Evolutionary conservation across 2,113 vertebrate species (phyloP).

Genomic region (Psophia crepitans): DNA sequence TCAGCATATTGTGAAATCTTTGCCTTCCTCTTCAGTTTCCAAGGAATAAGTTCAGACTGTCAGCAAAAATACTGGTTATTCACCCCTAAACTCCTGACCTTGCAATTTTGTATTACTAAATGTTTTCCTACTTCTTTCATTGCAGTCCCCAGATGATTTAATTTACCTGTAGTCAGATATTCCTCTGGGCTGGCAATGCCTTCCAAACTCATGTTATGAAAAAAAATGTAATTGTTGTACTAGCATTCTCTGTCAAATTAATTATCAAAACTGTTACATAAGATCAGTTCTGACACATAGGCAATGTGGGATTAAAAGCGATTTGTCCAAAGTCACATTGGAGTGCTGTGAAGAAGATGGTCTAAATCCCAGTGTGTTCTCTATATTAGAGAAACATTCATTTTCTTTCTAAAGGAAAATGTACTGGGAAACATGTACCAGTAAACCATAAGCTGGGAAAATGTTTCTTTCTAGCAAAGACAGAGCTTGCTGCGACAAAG

Average conservation of each 20-base stretch:
- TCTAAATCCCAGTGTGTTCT: background rate
- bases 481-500: background rate
- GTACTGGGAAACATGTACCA: background rate
- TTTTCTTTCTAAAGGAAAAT: background rate
- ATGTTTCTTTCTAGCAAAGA: background rate
- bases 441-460: background rate
- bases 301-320: background rate
- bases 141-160: background rate
- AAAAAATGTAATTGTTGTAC: background rate
- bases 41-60: background rate
- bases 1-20: background rate
- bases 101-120: background rate
- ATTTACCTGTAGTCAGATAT: background rate
- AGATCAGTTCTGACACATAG: slow-evolving; percentile 31
- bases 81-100: background rate
- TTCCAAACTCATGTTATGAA: background rate
- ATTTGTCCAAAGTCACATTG: background rate
- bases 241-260: slow-evolving; percentile 27
- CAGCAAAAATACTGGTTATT: background rate
- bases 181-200: background rate
- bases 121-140: background rate
- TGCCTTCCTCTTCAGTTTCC: background rate
- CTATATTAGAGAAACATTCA: background rate
- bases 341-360: background rate
- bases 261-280: slow-evolving; percentile 36